Conservation (phyloP, 2,888 invertebrate genomes). For the Phlogophora meticulosa region DNA sequence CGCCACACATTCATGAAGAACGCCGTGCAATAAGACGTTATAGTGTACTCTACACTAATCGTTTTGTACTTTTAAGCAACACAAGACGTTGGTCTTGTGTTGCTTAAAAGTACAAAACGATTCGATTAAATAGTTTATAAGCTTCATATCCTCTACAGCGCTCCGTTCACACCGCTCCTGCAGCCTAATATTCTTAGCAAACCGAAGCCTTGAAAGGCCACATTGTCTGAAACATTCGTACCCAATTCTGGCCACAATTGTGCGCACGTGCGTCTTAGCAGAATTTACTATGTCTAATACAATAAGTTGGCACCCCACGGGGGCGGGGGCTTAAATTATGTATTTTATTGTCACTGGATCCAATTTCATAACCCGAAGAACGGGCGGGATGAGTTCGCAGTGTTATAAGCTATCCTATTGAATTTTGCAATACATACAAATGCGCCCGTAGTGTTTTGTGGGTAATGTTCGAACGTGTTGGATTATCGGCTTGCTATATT, state of each 20-base stretch:
- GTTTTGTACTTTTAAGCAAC: no score
- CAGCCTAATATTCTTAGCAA: conserved; percentile 48
- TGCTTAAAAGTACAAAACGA: not conserved
- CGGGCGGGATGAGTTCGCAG: conserved; percentile 77
- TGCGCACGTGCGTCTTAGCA: conserved; percentile 82
- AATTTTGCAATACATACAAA: conserved; percentile 85
- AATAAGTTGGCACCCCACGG: conserved; percentile 79
- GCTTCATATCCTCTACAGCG: conserved; percentile 20
- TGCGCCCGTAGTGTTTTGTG: conserved; percentile 75
- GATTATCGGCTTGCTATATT: conserved; percentile 60
- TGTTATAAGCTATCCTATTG: conserved; percentile 78
- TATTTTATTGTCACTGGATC: conserved; percentile 86
- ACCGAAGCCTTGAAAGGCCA: conserved; percentile 53
- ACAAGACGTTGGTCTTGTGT: not conserved
- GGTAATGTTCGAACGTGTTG: conserved; percentile 68
- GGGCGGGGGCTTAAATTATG: conserved; percentile 82
- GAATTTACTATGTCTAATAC: conserved; percentile 86
- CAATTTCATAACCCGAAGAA: conserved; percentile 86
- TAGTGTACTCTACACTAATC: no score
- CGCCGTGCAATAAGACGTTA: not conserved
- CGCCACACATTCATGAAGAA: no score
- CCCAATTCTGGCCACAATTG: conserved; percentile 78
- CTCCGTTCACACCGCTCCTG: conserved; percentile 30
- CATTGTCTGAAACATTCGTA: conserved; percentile 71
- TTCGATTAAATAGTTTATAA: conserved; percentile 6